Evolutionary conservation across 2,113 vertebrate species (phyloP).

Genomic region (Pluvialis apricaria): DNA sequence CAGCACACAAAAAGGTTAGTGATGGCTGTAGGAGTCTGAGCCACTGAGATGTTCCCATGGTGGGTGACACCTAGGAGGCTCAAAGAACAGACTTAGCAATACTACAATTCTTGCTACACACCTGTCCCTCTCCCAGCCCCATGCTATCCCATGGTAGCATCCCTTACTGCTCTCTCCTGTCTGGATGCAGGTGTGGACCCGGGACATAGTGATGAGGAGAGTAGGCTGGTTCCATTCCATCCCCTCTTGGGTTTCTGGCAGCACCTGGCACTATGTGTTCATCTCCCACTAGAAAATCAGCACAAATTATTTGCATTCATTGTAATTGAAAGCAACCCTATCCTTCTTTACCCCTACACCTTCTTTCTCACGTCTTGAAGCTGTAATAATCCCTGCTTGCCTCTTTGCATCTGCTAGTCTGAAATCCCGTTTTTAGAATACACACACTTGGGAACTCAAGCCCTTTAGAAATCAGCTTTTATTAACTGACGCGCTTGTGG

Average conservation of each 20-base stretch:
- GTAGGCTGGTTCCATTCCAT: neutral
- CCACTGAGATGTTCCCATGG: neutral
- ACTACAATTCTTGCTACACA: neutral
- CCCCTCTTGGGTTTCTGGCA: neutral
- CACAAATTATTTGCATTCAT: neutral
- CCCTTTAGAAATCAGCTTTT: neutral
- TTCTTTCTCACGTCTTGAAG: neutral
- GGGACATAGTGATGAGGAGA: neutral
- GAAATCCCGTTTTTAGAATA: neutral
- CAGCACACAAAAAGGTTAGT: neutral
- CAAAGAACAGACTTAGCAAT: neutral
- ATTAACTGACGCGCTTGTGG: neutral
- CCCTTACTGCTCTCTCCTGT: neutral
- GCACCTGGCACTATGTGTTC: fast-evolving
- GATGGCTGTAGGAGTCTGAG: neutral
- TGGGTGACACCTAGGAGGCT: neutral
- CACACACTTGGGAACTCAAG: neutral
- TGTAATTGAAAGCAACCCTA: neutral
- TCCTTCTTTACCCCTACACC: neutral
- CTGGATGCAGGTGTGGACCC: neutral
- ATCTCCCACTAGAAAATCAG: neutral
- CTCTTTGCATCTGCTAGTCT: neutral
- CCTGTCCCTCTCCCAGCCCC: neutral
- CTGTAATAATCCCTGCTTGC: neutral
- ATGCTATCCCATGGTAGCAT: fast-evolving